Base-by-base conservation (phyloP, 2,888 invertebrate genomes). In the Drosophila paranaensis region DNA sequence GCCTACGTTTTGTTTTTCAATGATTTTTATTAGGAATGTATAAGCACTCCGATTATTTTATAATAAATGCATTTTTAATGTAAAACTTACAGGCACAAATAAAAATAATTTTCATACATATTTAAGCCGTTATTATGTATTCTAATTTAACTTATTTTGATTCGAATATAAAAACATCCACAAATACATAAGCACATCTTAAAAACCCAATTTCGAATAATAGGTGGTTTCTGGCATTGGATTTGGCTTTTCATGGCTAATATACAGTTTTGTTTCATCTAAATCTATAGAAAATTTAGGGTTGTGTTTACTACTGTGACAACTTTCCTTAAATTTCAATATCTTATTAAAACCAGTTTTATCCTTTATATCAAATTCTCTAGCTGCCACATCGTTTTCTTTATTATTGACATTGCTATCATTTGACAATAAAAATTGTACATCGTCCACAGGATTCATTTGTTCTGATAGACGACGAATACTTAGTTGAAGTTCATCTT, bases 401-500 rank as follows among this genome's bases (percentile, higher is more conserved):
- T 67, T 56, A 27, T 64, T 70, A 56, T 57, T 74, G 6, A 76
- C 71, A 76, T 77, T 75, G 40, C 75, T 76, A 68, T 79, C 74
- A 65, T 79, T 79, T 63, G 74, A 78, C n/a, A 81, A 65, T 27
- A 83, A 77, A 39, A 81, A 76, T 61, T 80, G 60, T 9, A 77
- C 76, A 46, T 75, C 33, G 3, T 72, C 60, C 33, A 66, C 63
- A 45, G 74, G 71, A 46, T 81, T 78, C 74, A 92, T 91, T 80
- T 93, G 92, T 63, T 92, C 92, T 30, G 92, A 92, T 20, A 93
- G 71, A 25, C 92, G 88, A 39, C 92, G 90, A 43, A 93, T 92
- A 71, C 92, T 93, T 6, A 93, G 74, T 67, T 91, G 92, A 3
- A 92, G 67, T 71, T 92, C 93, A 37, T 93, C 90, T 48, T 87